Conservation (phyloP, 2,888 invertebrate genomes). For the Sympetrum striolatum region DNA sequence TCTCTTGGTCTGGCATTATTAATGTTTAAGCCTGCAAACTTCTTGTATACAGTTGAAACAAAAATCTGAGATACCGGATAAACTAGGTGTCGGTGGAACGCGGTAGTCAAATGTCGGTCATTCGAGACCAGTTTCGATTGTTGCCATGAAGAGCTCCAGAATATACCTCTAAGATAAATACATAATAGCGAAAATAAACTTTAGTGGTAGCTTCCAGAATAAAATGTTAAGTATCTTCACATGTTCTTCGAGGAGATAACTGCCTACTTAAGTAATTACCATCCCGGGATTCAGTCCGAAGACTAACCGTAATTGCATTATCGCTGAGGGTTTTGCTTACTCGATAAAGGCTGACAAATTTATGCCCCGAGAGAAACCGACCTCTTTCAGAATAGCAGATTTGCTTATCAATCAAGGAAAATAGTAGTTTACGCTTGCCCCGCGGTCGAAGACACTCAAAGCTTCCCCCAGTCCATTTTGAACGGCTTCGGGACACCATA, state of each 20-base stretch:
- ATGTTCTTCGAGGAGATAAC: not conserved
- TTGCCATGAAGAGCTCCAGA: too few species aligned
- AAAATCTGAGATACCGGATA: too few species aligned
- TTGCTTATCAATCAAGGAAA: not conserved
- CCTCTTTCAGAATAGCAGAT: not conserved
- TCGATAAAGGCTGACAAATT: not conserved
- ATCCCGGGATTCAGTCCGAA: not conserved
- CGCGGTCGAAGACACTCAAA: not conserved
- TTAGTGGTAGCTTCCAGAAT: too few species aligned
- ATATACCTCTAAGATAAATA: too few species aligned
- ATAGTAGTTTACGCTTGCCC: not conserved
- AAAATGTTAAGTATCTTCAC: too few species aligned
- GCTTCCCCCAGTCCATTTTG: not conserved
- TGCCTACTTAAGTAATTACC: not conserved
- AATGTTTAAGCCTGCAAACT: too few species aligned
- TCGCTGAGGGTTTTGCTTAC: not conserved
- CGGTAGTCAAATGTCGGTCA: too few species aligned
- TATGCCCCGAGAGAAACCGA: not conserved
- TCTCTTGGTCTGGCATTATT: too few species aligned
- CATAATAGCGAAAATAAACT: too few species aligned
- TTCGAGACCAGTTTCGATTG: too few species aligned
- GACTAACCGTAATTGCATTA: not conserved
- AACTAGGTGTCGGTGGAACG: too few species aligned
- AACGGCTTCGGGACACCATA: not conserved
- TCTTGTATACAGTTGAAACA: too few species aligned